Evolutionary conservation across 2,113 vertebrate genomes (phyloP), one percentile per base, ranked within the genome.

Genomic region (Etheostoma spectabile): DNA sequence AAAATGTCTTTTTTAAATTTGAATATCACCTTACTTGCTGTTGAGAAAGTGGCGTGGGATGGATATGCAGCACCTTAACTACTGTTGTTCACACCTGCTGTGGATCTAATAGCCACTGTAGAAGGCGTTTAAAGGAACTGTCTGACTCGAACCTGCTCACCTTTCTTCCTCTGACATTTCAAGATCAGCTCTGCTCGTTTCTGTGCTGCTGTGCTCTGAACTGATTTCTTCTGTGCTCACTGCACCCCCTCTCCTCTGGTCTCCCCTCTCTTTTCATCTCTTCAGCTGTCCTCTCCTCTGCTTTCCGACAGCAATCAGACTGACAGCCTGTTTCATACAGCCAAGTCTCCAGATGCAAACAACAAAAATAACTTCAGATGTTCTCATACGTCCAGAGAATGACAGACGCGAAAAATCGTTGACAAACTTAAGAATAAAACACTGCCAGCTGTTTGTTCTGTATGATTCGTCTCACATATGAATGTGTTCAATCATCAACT

Each of bases 301-400:
- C 35, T 78, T 55, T 78, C 76, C n/a, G 15, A 27, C 80, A 83
- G 73, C 69, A 77, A 73, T 78, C 70, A 74, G 13, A 84, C 53
- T 89, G 90, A 88, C 84, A 86, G 74, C 38, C 61, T 75, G 38
- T 42, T 85, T 89, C 70, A 82, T 66, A 24, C 53, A 67, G 79
- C 63, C 46, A 57, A 78, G 77, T 67, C 64, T 53, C 22, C 21
- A 70, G 74, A 76, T 75, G 56, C 51, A 73, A 78, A 81, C 63
- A 59, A 75, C 82, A 81, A 71, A 90, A 88, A 88, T 88, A 86
- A 68, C 68, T 79, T 70, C 33, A 62, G 62, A 73, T 80, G 49
- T 77, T 66, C 60, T 83, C 60, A 24, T 11, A 72, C 24, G 62
- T 64, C 76, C 42, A 2, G n/a, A 69, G 53, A 68, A 35, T 46